phyloP scores from a whole-genome alignment of 1,140 invertebrate species.

The Drosophila cardini region DNA sequence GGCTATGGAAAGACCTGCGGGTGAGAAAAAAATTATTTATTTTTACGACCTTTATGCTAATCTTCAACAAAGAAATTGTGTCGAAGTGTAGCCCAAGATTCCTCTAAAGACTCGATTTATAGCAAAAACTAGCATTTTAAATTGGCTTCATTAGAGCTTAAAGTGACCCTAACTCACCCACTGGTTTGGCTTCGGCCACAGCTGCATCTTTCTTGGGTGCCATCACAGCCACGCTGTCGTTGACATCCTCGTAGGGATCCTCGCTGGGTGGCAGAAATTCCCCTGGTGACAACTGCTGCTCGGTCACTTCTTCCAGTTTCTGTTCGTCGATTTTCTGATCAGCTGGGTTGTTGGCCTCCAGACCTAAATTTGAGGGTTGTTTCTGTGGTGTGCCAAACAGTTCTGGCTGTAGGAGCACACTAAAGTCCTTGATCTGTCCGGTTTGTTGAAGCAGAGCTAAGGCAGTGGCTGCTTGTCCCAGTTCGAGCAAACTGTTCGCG shows the following conservation, averaged over 20 bases:
- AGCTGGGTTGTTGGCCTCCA: constrained; percentile 64
- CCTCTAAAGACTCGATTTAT: no score
- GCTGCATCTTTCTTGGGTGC: constrained; percentile 86
- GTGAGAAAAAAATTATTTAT: background rate
- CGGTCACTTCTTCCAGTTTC: constrained; percentile 74
- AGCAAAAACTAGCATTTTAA: no score
- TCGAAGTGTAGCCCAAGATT: no score
- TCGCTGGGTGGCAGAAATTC: constrained; percentile 73
- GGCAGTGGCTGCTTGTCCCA: constrained; percentile 85
- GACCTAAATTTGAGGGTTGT: constrained; percentile 67
- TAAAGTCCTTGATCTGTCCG: constrained; percentile 81
- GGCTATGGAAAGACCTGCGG: constrained; percentile 86
- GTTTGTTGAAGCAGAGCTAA: constrained; percentile 84
- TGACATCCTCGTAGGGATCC: constrained; percentile 81
- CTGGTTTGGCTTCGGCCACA: constrained; percentile 89
- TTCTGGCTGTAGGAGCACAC: constrained; percentile 75
- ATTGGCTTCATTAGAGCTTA: no score
- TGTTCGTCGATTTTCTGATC: constrained; percentile 73
- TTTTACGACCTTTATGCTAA: background rate
- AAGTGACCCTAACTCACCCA: constrained; percentile 84
- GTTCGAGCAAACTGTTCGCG: constrained; percentile 83
- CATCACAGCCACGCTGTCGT: constrained; percentile 85
- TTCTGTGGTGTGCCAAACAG: constrained; percentile 53
- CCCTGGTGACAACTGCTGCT: constrained; percentile 69
- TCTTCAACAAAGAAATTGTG: no score